A percentile compares a stretch with the other conserved stretches of the same genome.
Conservation (phyloP, 2,797 vertebrate species). For the Amblyopsis hoosieri region DNA sequence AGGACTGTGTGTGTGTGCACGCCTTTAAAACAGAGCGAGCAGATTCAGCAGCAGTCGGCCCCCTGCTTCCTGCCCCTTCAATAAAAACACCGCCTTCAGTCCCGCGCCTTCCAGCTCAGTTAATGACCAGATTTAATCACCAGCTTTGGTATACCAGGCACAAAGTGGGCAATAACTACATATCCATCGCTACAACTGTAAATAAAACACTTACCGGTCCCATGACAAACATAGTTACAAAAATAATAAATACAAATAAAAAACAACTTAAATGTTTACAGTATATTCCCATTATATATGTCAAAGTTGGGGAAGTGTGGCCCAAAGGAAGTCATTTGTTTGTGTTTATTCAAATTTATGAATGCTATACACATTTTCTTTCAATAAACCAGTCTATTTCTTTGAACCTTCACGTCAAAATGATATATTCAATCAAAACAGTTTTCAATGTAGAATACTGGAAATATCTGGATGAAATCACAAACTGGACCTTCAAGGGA, state of each 20-base stretch:
- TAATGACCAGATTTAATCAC: constrained; percentile 73
- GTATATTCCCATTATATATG: not conserved
- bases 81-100: constrained; percentile 72
- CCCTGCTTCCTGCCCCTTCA: constrained; percentile 76
- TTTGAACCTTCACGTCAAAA: too few relatives aligned
- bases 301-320: constrained; percentile 1
- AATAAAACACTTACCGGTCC: not conserved
- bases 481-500: not conserved
- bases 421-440: too few relatives aligned
- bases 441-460: not conserved
- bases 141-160: constrained; percentile 39
- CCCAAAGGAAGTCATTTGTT: constrained; percentile 13
- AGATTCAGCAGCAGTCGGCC: constrained; percentile 66
- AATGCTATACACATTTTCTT: too few relatives aligned
- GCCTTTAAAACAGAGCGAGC: constrained; percentile 68
- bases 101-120: constrained; percentile 59
- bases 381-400: too few relatives aligned
- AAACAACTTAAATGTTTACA: not conserved
- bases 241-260: too few relatives aligned
- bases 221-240: not conserved
- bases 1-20: constrained; percentile 50
- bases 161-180: constrained; percentile 35
- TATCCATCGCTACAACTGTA: constrained; percentile 21
- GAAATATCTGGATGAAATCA: not conserved
- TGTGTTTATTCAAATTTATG: too few relatives aligned